Evolutionary conservation across 2,113 vertebrate species (phyloP), one percentile per base, ranked within the genome.

Genomic region (Indicator maculatus): DNA sequence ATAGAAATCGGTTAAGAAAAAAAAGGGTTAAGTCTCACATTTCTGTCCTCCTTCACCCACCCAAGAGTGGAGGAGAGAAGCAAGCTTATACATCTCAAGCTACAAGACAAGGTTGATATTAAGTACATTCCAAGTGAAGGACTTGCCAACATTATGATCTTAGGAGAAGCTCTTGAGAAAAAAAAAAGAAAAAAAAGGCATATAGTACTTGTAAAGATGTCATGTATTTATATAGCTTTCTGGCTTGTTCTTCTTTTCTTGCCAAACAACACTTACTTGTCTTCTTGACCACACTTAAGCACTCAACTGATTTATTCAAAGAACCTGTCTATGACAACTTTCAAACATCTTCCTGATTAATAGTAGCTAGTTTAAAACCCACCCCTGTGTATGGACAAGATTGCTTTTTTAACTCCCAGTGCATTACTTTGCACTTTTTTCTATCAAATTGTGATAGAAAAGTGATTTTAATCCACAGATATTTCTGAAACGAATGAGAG

Each of bases 51-150:
- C 7, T 11, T 21, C 60, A 88, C 30, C 13, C 18, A 59, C 24
- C 4, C 36, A 73, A 30, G 20, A 70, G 18, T 9, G 87, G n/a
- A 55, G 24, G 28, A 92, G 10, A 56, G 47, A 90, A 53, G 31
- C 21, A 82, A 75, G 30, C 20, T 75, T 60, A 33, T 4, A 38
- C 1, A 4, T 17, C 59, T 89, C 55, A 69, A 58, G 59, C 30
- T 72, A 36, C 30, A 71, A 63, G 61, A 71, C 21, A 88, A 27
- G 28, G 44, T 64, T 76, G 82, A 50, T 52, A 75, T 13, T 31
- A 81, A 79, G 36, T n/a, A 79, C 30, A 36, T 20, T 82, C 52
- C 55, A 91, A 83, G 50, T 39, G n/a, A 91, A 85, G 66, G 63
- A 87, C 66, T 79, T 69, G 12, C 82, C 84, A 82, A 76, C 20